Percentiles rank a stretch among this genome's conserved stretches.
phyloP scores from a whole-genome alignment of 2,113 vertebrate genomes.

The Lontra canadensis region DNA sequence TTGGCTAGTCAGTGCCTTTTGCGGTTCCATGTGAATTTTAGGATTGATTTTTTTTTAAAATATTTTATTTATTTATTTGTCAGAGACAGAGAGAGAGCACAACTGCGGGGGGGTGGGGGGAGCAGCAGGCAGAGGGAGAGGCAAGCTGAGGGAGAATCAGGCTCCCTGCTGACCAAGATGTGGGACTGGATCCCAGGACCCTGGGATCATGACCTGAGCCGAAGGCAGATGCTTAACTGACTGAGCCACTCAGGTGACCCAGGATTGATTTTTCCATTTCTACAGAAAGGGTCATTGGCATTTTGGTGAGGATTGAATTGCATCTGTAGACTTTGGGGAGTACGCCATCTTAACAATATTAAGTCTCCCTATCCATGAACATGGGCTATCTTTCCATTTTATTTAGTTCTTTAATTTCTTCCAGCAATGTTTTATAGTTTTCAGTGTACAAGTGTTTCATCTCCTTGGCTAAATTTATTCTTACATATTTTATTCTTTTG shows the following conservation, averaged over 20 bases:
- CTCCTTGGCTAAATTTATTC: neutral
- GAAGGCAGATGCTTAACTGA: too few species aligned
- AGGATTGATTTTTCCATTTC: neutral
- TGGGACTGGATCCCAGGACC: too few species aligned
- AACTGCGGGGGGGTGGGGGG: too few species aligned
- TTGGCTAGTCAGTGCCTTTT: neutral
- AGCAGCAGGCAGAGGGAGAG: too few species aligned
- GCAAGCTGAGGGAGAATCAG: too few species aligned
- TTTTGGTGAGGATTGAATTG: neutral
- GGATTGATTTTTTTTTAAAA: neutral
- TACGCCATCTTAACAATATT: neutral
- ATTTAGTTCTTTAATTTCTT: neutral
- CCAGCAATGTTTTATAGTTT: neutral
- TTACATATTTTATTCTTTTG: neutral
- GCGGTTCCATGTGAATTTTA: neutral
- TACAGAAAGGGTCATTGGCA: neutral
- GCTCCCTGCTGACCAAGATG: too few species aligned
- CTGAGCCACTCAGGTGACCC: too few species aligned
- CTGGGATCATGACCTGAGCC: too few species aligned
- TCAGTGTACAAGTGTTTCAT: neutral
- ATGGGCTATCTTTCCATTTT: neutral
- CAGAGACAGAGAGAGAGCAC: too few species aligned
- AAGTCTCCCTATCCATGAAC: neutral
- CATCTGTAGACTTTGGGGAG: neutral
- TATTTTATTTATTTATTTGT: too few species aligned